Base-by-base conservation (phyloP, 2,888 invertebrate species). In the Agrochola circellaris region DNA sequence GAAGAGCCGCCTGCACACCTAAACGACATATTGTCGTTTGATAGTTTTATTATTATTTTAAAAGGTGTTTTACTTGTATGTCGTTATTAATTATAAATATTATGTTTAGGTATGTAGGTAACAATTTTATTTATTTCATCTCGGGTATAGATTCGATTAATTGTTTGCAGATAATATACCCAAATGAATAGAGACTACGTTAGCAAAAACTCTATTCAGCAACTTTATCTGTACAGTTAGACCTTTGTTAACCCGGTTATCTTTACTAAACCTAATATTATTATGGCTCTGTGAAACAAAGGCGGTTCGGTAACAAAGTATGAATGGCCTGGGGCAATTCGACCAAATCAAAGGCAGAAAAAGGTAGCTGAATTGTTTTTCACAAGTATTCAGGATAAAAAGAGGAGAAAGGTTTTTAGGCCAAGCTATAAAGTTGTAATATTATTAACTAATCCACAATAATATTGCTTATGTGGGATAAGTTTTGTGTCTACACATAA, bases 1-100 rank as follows among this genome's bases (percentile, higher is more conserved):
- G 94, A 93, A 93, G 92, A 92, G 91, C 92, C 92, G 93, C 81
- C 87, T 85, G 93, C 84, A 93, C 92, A 91, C 87, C 89, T 86
- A 78, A 87, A 89, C 83, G 89, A 70, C 83, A 88, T 88, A 84
- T 86, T 91, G 90, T 89, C 84, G 48, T 45, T 64, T 75, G 84
- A 87, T 87, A 85, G n/a, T 54, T 60, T 23, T 69, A 65, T 38
- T 34, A 82, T 38, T 65, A 38, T 64, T 64, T 48, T 42, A 34
- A 26, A 13, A n/a, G 4, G 2, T 2, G 17, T 48, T 51, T 72
- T 34, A 34, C 34, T 34, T 42, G 17, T 34, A 60, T 17, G 7
- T 17, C 9, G 15, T n/a, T 54, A 1, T 58, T 34, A 7, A 23
- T 2, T 11, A 9, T 54, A 7, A 1, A 17, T 34, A 34, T 34